phyloP scores from a whole-genome alignment of 2,797 vertebrate species.

The Gymnodraco acuticeps region DNA sequence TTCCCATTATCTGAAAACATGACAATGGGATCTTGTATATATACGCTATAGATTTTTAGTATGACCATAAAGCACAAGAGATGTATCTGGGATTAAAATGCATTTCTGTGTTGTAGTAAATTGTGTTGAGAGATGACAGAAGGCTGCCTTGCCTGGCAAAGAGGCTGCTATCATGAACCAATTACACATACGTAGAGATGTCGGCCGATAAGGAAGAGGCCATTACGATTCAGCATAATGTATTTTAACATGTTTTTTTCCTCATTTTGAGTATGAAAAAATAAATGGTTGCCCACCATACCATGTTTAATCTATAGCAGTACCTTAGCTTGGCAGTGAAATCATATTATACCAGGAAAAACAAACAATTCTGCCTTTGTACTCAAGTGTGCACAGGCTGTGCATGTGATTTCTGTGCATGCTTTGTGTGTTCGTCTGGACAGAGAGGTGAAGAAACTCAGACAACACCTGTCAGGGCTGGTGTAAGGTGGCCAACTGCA shows the following conservation, averaged over 20 bases:
- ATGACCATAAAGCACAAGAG: background rate
- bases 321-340: constrained; percentile 5
- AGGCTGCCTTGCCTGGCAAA: background rate
- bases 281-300: constrained; percentile 7
- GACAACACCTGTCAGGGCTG: constrained; percentile 38
- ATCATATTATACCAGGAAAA: background rate
- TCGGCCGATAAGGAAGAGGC: constrained; percentile 33
- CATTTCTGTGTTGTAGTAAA: constrained; percentile 21
- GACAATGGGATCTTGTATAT: background rate
- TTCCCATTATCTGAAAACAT: background rate
- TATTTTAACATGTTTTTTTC: constrained; percentile 36
- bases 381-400: background rate
- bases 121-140: constrained; percentile 29
- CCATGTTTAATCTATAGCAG: constrained; percentile 15
- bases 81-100: constrained; percentile 19
- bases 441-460: constrained; percentile 21
- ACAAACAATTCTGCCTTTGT: background rate
- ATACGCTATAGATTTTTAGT: constrained; percentile 1
- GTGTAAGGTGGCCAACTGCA: constrained; percentile 31
- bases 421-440: background rate
- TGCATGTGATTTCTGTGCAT: constrained; percentile 8
- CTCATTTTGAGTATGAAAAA: constrained; percentile 22
- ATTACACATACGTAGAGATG: constrained; percentile 49
- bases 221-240: constrained; percentile 47
- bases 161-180: constrained; percentile 39